A percentile compares a stretch with the other conserved stretches of the same genome.
These are phyloP conservation scores for Typhlichthys subterraneus DNA, from an alignment of 2,797 vertebrate species.

Conservation along the genomic window DNA sequence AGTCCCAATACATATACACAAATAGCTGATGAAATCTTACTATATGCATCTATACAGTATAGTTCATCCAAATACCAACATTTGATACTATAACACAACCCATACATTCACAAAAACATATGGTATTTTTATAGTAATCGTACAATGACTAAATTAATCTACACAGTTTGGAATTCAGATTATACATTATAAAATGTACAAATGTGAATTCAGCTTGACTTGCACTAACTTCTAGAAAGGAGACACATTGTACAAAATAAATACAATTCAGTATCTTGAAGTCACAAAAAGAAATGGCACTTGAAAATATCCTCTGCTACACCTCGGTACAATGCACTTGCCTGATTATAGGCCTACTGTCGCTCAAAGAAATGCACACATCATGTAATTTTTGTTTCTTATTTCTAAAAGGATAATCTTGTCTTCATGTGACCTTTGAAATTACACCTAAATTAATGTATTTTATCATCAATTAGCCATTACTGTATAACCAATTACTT, in stretches of 20 bases:
- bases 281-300: slow-evolving; percentile 59
- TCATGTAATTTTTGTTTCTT: not conserved
- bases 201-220: slow-evolving; percentile 31
- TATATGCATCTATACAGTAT: slow-evolving; percentile 39
- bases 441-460: not conserved
- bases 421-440: slow-evolving; percentile 3
- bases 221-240: slow-evolving; percentile 65
- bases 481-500: not conserved
- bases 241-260: slow-evolving; percentile 52
- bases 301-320: slow-evolving; percentile 65
- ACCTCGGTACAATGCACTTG: slow-evolving; percentile 47
- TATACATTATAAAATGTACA: slow-evolving; percentile 65
- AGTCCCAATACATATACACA: slow-evolving; percentile 48
- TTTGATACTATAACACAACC: slow-evolving; percentile 45
- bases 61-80: slow-evolving; percentile 57
- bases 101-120: slow-evolving; percentile 65
- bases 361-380: slow-evolving; percentile 25
- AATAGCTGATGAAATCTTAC: slow-evolving; percentile 36
- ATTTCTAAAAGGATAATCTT: slow-evolving; percentile 1
- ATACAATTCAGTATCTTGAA: slow-evolving; percentile 15
- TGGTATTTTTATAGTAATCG: slow-evolving; percentile 27
- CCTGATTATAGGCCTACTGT: slow-evolving; percentile 30
- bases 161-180: slow-evolving; percentile 45
- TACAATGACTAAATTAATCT: slow-evolving; percentile 24
- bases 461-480: not conserved